phyloP scores from a whole-genome alignment of 2,797 vertebrate species.

The Sardinella longiceps region DNA sequence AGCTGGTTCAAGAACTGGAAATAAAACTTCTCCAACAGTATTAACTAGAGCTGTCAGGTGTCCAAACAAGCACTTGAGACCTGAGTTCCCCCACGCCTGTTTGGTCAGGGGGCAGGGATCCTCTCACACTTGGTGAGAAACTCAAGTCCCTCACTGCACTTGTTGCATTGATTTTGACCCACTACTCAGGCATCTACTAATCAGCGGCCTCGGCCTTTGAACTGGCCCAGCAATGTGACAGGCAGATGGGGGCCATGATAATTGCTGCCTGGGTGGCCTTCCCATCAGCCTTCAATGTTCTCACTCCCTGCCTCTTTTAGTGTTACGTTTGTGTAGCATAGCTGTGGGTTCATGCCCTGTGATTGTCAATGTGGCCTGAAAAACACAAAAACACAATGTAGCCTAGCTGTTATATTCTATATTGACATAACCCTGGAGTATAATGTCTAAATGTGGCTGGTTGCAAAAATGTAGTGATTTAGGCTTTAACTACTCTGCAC shows the following conservation, averaged over 20 bases:
- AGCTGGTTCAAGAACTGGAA: no score
- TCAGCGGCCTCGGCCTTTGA: slow-evolving; percentile 40
- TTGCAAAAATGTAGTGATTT: no score
- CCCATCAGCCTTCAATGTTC: slow-evolving; percentile 6
- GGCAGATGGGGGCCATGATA: neutral
- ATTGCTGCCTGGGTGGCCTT: slow-evolving; percentile 30
- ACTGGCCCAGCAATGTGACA: neutral
- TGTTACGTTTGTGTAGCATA: neutral
- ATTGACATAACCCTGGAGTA: no score
- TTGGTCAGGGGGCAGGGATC: neutral
- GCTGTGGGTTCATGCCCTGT: neutral
- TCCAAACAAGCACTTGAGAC: neutral
- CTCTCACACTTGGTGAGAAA: neutral
- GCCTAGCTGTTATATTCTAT: no score
- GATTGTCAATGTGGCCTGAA: neutral
- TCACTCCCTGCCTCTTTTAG: neutral
- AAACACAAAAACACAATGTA: no score
- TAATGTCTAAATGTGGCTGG: no score
- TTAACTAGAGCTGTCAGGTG: neutral
- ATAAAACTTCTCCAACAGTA: no score
- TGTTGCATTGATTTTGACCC: slow-evolving; percentile 32
- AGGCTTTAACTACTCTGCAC: no score
- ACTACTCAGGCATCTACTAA: slow-evolving; percentile 11
- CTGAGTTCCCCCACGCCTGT: neutral
- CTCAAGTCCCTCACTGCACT: neutral